Evolutionary conservation across 64 coral and sea anemone genomes (phyloP).

Genomic region (Porites australiensis): DNA sequence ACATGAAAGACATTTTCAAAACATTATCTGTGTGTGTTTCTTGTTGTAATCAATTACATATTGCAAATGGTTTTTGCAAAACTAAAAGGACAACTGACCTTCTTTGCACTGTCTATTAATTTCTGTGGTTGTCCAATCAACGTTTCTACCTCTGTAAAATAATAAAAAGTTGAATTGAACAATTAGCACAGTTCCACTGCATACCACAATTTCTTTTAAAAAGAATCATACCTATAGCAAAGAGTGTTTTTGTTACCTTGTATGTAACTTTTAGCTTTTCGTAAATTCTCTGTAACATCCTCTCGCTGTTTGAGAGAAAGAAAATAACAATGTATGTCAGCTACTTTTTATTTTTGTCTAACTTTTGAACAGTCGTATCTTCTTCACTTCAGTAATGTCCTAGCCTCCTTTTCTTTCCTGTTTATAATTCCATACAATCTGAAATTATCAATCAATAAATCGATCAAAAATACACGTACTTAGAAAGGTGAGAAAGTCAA

Average conservation of each 20-base stretch:
- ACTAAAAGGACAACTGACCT: neutral
- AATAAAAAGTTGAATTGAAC: neutral
- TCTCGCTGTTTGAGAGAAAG: slow-evolving; percentile 10
- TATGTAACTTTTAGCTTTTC: slow-evolving; percentile 28
- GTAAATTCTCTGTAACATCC: slow-evolving; percentile 34
- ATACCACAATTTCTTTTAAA: too few species aligned
- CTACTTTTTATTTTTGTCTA: too few species aligned
- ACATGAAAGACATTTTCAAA: neutral
- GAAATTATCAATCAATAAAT: too few species aligned
- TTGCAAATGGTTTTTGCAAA: too few species aligned
- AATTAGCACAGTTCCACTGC: neutral
- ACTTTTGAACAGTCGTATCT: too few species aligned
- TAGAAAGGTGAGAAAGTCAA: too few species aligned
- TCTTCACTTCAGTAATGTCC: too few species aligned
- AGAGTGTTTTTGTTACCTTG: neutral
- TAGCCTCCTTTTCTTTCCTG: too few species aligned
- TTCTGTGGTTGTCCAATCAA: slow-evolving; percentile 37
- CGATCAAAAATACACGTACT: too few species aligned
- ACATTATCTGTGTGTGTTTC: neutral
- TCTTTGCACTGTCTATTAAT: slow-evolving; percentile 40
- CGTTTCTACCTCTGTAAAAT: slow-evolving; percentile 13
- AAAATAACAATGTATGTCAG: neutral
- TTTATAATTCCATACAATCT: too few species aligned
- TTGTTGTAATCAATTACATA: too few species aligned
- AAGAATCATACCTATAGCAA: neutral